Conservation (phyloP, 2,888 invertebrate species). For the Dione juno region DNA sequence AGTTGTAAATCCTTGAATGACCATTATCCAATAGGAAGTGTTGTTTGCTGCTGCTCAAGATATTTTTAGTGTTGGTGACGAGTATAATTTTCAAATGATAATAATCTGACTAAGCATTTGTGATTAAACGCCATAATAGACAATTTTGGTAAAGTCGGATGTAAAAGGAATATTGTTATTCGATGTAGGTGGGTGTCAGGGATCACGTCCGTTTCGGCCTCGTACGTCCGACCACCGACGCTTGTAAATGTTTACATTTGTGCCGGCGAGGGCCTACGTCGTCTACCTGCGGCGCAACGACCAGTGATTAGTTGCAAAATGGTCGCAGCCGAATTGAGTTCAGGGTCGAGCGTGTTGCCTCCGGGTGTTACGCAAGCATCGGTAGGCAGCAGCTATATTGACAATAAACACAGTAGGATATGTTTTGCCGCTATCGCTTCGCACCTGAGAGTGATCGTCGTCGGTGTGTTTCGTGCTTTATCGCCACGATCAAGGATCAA, state of each 20-base stretch:
- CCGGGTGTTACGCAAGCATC: conserved; percentile 76
- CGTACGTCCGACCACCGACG: conserved; percentile 71
- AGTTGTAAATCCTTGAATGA: conserved; percentile 46
- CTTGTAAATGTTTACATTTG: conserved; percentile 83
- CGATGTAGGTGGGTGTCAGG: conserved; percentile 56
- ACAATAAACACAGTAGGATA: conserved; percentile 37
- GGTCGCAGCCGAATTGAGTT: conserved; percentile 79
- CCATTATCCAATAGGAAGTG: conserved; percentile 47
- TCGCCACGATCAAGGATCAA: conserved; percentile 27
- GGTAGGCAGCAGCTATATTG: conserved; percentile 36
- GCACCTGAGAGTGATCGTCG: conserved; percentile 2
- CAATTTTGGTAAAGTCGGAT: conserved; percentile 38
- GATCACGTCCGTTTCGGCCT: conserved; percentile 76
- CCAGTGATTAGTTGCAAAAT: conserved; percentile 81
- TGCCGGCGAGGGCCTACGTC: conserved; percentile 67
- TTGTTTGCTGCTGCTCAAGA: conserved; percentile 38
- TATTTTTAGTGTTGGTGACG: conserved; percentile 44
- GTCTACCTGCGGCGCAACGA: conserved; percentile 58
- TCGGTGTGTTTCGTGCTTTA: conserved; percentile 30
- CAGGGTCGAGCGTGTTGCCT: conserved; percentile 78
- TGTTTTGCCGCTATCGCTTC: conserved; percentile 5
- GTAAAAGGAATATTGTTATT: conserved; percentile 57
- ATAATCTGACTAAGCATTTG: conserved; percentile 13
- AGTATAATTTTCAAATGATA: conserved; percentile 10
- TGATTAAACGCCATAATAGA: conserved; percentile 17